A percentile compares a stretch with the other conserved stretches of the same genome.
Conservation (phyloP, 2,888 invertebrate genomes). For the Caenorhabditis auriculariae region DNA sequence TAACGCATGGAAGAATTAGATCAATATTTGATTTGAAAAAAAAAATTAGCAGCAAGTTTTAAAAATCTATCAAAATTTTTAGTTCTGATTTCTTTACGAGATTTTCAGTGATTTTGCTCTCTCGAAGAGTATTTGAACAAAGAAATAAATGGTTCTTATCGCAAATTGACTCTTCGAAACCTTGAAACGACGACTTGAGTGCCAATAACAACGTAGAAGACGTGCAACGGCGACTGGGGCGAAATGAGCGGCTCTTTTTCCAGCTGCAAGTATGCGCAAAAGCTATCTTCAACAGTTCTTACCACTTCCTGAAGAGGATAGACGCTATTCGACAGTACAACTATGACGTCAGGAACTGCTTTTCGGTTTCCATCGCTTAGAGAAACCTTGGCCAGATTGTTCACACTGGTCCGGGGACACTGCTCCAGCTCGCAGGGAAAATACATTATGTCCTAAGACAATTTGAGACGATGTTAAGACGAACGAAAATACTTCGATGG, state of each 20-base stretch:
- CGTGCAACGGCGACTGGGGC: conserved; percentile 57
- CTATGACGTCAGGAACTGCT: conserved; percentile 47
- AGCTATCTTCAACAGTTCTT: conserved; percentile 3
- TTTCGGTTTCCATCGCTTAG: conserved; percentile 46
- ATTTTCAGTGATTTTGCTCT: too few relatives aligned
- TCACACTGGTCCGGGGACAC: conserved; percentile 32
- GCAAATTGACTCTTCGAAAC: background rate
- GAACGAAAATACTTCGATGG: background rate
- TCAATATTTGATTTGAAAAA: too few relatives aligned
- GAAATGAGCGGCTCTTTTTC: conserved; percentile 47
- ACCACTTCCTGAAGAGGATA: conserved; percentile 49
- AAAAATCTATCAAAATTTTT: too few relatives aligned
- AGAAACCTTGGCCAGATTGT: conserved; percentile 26
- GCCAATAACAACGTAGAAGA: conserved; percentile 52
- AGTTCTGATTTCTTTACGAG: too few relatives aligned
- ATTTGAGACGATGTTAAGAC: conserved; percentile 3
- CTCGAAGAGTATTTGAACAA: too few relatives aligned
- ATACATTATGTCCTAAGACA: conserved; percentile 15
- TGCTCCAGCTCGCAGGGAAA: conserved; percentile 14
- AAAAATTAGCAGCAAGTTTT: too few relatives aligned
- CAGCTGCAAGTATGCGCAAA: conserved; percentile 10
- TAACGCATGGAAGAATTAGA: too few relatives aligned
- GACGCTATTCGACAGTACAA: conserved; percentile 47
- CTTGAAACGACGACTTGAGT: too few relatives aligned
- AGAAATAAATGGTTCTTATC: background rate